Evolutionary conservation across 2,888 invertebrate species (phyloP).

Genomic region (Cerceris ruficornis): DNA sequence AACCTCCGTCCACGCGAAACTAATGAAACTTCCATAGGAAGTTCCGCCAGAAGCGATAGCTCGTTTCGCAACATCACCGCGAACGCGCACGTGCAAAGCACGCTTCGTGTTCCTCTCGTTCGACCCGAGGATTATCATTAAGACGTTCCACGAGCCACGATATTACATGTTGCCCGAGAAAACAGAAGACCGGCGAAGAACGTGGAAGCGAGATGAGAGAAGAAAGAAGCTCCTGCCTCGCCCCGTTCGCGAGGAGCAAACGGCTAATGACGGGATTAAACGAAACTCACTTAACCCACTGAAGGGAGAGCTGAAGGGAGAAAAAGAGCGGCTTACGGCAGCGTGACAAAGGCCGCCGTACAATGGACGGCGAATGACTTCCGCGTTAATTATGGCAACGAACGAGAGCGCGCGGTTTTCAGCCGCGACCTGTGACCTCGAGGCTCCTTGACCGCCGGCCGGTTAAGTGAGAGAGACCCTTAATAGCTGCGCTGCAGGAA

Average conservation of each 20-base stretch:
- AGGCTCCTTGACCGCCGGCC: not conserved
- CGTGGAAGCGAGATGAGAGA: conserved; percentile 8
- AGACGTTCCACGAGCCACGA: conserved; percentile 43
- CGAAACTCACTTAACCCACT: conserved; percentile 47
- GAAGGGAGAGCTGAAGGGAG: not conserved
- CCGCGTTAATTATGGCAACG: conserved; percentile 32
- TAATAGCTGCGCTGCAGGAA: no score
- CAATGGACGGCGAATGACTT: conserved; percentile 32
- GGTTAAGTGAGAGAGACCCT: no score
- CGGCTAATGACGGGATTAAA: conserved; percentile 55
- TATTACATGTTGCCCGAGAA: conserved; percentile 22
- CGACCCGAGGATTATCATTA: conserved; percentile 52
- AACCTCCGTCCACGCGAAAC: no score
- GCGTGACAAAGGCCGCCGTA: conserved; percentile 5
- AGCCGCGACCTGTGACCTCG: not conserved
- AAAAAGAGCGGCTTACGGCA: conserved; percentile 8
- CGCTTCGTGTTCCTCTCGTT: conserved; percentile 39
- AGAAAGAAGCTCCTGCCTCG: conserved; percentile 20
- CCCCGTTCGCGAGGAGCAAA: conserved; percentile 32
- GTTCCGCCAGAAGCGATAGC: not conserved
- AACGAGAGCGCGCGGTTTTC: not conserved
- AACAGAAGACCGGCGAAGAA: conserved; percentile 43
- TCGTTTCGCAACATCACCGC: not conserved
- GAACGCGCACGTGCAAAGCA: conserved; percentile 29
- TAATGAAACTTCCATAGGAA: not conserved